Conservation (phyloP, 2,797 vertebrate genomes). For the Trachurus trachurus region DNA sequence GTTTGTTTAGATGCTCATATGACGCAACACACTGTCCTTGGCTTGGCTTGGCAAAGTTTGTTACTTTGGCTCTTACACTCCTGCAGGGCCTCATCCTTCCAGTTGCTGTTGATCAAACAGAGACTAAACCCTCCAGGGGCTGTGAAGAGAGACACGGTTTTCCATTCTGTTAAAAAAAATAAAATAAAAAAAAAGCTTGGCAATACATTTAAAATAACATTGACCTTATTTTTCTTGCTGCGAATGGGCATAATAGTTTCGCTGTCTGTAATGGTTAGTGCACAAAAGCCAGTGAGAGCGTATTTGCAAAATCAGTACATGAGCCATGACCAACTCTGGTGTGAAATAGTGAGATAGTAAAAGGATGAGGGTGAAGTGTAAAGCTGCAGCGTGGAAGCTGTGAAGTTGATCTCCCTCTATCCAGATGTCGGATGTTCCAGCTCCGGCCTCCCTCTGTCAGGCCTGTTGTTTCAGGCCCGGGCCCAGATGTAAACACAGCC, state of each 20-base stretch:
- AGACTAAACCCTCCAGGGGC: neutral
- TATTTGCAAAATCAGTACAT: constrained; percentile 7
- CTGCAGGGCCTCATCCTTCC: constrained; percentile 14
- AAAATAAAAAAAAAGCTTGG: neutral
- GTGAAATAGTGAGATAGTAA: constrained; percentile 47
- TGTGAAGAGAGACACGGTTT: neutral
- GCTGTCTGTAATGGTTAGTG: neutral
- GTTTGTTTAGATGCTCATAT: neutral
- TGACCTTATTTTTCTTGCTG: too few relatives aligned
- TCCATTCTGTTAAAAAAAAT: neutral
- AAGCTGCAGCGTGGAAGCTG: constrained; percentile 58
- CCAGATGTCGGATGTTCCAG: constrained; percentile 83
- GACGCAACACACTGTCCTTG: neutral
- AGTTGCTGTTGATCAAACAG: constrained; percentile 18
- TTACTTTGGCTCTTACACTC: neutral
- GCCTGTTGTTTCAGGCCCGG: constrained; percentile 86
- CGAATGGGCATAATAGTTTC: neutral
- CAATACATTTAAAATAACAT: too few relatives aligned
- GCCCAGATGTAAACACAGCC: constrained; percentile 87
- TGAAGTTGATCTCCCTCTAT: constrained; percentile 76
- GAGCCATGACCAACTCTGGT: constrained; percentile 12
- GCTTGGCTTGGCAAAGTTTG: neutral
- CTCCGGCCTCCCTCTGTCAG: constrained; percentile 79
- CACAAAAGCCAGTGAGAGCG: constrained; percentile 1
- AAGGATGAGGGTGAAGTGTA: constrained; percentile 61